Evolutionary conservation across 2,797 vertebrate species (phyloP).

Genomic region (Margarornis squamiger): DNA sequence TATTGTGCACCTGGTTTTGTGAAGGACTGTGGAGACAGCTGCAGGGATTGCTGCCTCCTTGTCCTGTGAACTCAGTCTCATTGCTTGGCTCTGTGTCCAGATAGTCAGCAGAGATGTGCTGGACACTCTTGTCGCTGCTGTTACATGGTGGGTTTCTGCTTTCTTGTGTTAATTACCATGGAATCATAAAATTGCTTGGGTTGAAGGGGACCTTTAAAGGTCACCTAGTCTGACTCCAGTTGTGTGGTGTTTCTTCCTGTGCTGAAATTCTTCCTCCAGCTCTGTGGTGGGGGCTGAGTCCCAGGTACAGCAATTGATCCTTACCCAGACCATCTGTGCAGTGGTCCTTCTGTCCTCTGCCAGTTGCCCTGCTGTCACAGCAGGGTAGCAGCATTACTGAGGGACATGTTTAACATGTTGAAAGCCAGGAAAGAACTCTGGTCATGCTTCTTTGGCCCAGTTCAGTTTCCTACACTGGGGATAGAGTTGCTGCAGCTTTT

Average conservation of each 20-base stretch:
- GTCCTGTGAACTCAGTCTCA: not conserved
- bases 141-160: fast-evolving
- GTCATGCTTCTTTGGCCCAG: not conserved
- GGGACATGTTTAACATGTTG: not conserved
- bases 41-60: not conserved
- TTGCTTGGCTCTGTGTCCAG: not conserved
- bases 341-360: not conserved
- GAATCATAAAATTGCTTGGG: not conserved
- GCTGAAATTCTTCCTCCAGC: not conserved
- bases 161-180: not conserved
- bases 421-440: not conserved
- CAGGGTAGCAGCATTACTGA: not conserved
- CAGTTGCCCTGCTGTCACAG: fast-evolving
- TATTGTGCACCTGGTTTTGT: not conserved
- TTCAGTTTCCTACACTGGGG: not conserved
- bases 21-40: not conserved
- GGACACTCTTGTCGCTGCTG: not conserved
- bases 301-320: fast-evolving
- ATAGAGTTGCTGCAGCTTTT: not conserved
- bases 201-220: not conserved
- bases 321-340: not conserved
- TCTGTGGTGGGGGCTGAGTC: no score
- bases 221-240: fast-evolving
- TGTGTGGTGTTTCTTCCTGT: not conserved
- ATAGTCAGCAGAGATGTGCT: not conserved